phyloP scores from a whole-genome alignment of 2,888 invertebrate species.

The Melanostoma scalare region DNA sequence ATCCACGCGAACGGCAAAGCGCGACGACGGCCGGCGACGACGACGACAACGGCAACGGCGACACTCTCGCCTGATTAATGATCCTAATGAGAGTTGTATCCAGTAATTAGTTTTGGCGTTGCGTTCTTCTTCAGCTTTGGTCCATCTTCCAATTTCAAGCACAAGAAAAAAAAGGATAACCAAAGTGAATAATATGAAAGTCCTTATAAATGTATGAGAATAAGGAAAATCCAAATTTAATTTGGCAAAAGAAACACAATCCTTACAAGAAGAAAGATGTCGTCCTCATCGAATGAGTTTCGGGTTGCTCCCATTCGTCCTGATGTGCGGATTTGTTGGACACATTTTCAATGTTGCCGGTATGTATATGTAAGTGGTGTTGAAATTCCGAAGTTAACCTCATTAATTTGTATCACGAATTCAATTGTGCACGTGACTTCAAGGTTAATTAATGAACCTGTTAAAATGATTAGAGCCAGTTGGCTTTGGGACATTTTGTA shows the following conservation, averaged over 20 bases:
- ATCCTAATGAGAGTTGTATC: conserved; percentile 58
- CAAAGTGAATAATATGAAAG: conserved; percentile 10
- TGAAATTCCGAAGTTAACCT: conserved; percentile 53
- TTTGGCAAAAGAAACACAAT: conserved; percentile 36
- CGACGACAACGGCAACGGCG: not conserved
- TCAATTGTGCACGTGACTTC: conserved; percentile 72
- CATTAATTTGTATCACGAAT: conserved; percentile 73
- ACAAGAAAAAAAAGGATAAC: conserved; percentile 1
- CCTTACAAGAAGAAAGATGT: conserved; percentile 7
- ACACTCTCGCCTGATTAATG: conserved; percentile 67
- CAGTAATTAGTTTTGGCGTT: conserved; percentile 60
- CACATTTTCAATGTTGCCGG: conserved; percentile 2
- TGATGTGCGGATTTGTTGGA: not conserved
- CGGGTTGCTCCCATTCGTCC: not conserved
- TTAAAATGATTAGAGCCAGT: conserved; percentile 59
- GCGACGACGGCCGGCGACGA: not conserved
- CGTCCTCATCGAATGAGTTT: not conserved
- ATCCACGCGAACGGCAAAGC: conserved; percentile 14
- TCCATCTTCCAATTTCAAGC: not conserved
- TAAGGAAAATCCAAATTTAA: conserved; percentile 37
- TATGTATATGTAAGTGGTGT: not conserved
- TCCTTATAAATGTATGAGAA: no score
- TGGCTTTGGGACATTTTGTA: conserved; percentile 3
- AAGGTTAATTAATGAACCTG: conserved; percentile 70
- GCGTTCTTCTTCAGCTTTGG: not conserved